Percentiles rank a stretch among this genome's conserved stretches.
Conservation (phyloP, 2,113 vertebrate species). For the Salvelinus namaycush region DNA sequence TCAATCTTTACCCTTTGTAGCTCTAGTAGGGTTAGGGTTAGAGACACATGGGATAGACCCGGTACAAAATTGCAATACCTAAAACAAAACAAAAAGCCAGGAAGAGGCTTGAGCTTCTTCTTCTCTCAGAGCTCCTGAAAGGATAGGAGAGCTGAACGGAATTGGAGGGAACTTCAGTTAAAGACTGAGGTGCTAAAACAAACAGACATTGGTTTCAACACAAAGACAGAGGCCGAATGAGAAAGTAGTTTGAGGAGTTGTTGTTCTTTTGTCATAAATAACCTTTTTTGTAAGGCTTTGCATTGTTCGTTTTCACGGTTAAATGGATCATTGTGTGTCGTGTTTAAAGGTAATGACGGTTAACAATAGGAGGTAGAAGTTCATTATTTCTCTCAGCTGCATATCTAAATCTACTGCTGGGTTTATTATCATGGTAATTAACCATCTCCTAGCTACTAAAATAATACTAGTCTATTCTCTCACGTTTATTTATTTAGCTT, state of each 20-base stretch:
- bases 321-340: constrained; percentile 49
- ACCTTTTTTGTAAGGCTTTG: constrained; percentile 34
- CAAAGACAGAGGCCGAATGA: constrained; percentile 41
- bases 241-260: constrained; percentile 29
- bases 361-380: constrained; percentile 32
- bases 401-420: constrained; percentile 12
- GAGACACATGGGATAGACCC: background rate
- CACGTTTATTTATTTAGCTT: no score
- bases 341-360: constrained; percentile 27
- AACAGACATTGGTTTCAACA: constrained; percentile 47
- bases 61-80: background rate
- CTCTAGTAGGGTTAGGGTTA: background rate
- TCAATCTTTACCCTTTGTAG: background rate
- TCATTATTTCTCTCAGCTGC: constrained; percentile 21
- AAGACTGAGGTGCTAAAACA: constrained; percentile 44
- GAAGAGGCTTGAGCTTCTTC: constrained; percentile 3
- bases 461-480: no score
- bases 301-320: constrained; percentile 46
- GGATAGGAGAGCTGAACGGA: constrained; percentile 15
- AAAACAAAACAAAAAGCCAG: no score
- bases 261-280: constrained; percentile 52
- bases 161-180: background rate
- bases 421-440: constrained; percentile 32
- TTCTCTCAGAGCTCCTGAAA: constrained; percentile 29
- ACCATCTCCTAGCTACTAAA: background rate